Evolutionary conservation across 2,113 vertebrate genomes (phyloP).

Genomic region (Rousettus leschenaultii): DNA sequence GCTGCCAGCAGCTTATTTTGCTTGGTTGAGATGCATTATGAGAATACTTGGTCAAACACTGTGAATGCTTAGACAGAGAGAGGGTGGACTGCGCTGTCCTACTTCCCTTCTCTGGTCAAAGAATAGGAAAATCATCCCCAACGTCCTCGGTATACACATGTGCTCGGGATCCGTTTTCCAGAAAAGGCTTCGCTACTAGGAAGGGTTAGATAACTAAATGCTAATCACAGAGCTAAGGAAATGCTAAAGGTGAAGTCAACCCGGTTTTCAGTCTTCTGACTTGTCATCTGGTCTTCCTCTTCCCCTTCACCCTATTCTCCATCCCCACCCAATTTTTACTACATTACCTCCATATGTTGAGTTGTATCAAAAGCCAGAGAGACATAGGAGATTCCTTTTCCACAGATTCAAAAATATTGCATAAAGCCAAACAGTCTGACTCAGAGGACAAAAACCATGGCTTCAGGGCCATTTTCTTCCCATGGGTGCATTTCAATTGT

Average conservation of each 20-base stretch:
- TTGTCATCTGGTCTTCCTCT: not conserved
- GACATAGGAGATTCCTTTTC: not conserved
- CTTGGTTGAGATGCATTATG: not conserved
- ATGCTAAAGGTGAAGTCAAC: not conserved
- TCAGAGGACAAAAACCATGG: not conserved
- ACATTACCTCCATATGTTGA: not conserved
- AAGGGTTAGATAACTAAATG: not conserved
- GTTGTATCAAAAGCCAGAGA: not conserved
- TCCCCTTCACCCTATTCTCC: accelerated
- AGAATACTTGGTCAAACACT: not conserved
- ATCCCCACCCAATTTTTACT: not conserved
- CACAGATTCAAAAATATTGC: not conserved
- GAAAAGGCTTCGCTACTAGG: not conserved
- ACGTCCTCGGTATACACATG: not conserved
- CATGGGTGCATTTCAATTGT: not conserved
- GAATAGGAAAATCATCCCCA: not conserved
- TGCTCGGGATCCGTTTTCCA: not conserved
- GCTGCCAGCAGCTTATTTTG: not conserved
- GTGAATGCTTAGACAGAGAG: not conserved
- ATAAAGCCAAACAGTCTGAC: not conserved
- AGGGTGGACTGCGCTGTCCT: not conserved
- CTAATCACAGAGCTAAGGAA: not conserved
- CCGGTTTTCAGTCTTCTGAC: not conserved
- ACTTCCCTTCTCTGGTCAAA: not conserved
- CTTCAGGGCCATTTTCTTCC: not conserved